Conservation (phyloP, 1,140 invertebrate genomes). For the Cheumatopsyche charites region DNA sequence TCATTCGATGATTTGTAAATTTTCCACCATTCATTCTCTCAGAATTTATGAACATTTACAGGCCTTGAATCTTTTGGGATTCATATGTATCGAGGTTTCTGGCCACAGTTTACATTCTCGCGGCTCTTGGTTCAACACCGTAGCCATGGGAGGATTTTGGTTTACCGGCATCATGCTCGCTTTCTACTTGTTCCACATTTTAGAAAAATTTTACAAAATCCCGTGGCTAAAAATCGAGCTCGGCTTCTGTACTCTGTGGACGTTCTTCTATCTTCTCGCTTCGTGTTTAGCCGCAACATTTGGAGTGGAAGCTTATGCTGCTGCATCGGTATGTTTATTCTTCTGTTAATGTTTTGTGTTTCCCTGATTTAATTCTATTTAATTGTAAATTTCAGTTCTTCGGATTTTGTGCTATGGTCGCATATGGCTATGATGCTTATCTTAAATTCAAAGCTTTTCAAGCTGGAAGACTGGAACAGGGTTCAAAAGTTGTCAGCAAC, state of each 20-base stretch:
- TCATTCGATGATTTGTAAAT: too few relatives aligned
- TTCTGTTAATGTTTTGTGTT: neutral
- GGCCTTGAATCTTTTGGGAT: slow-evolving; percentile 78
- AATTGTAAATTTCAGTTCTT: slow-evolving; percentile 72
- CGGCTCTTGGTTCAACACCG: slow-evolving; percentile 78
- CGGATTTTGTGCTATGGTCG: slow-evolving; percentile 77
- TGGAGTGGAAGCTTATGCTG: slow-evolving; percentile 62
- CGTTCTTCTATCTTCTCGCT: slow-evolving; percentile 73
- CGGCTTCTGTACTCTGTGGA: slow-evolving; percentile 73
- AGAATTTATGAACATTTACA: too few relatives aligned
- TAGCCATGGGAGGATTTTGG: slow-evolving; percentile 86
- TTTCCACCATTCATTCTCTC: too few relatives aligned
- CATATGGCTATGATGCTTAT: slow-evolving; percentile 78
- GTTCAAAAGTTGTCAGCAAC: slow-evolving; percentile 68
- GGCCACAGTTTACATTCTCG: slow-evolving; percentile 59
- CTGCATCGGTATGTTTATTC: slow-evolving; percentile 70
- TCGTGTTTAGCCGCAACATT: slow-evolving; percentile 68
- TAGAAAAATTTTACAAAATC: slow-evolving; percentile 83
- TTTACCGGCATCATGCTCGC: slow-evolving; percentile 79
- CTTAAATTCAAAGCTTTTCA: slow-evolving; percentile 72
- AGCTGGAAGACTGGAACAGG: slow-evolving; percentile 75
- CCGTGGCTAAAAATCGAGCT: slow-evolving; percentile 89
- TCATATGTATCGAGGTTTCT: slow-evolving; percentile 79
- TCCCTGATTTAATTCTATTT: neutral
- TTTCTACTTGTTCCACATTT: slow-evolving; percentile 84